Base-by-base conservation (phyloP, 1,140 invertebrate genomes). In the Drosophila grimshawi region DNA sequence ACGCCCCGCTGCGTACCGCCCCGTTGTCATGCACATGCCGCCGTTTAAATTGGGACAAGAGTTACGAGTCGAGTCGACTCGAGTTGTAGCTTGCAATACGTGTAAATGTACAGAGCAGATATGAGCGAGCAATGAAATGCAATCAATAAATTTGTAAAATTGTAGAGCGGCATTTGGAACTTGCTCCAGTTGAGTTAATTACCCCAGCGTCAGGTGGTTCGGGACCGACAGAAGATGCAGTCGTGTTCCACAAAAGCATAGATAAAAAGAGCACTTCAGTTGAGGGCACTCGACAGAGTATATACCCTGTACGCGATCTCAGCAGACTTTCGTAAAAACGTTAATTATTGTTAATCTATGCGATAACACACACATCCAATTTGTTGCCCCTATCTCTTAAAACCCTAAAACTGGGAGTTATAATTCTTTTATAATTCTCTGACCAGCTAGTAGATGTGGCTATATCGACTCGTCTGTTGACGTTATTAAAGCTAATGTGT, bases 131-230 rank as follows among this genome's bases (percentile, higher is more conserved):
- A 53, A 76, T 53, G 56, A 74, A 86, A 77, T 77, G 83, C 83
- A 88, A 88, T 88, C 82, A 86, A 86, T 86, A 79, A 78, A 69
- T 79, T 78, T 30, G 57, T 60, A 27, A 33, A 60, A 46, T 60
- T 46, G 30, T 73, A 11, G 55, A 53, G 69, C 11, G 49, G 45
- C 53, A 66, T 33, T 41, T 35, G 35, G 48, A 43, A 37, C 46
- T 30, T 4, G 39, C 53, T 43, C 55, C 27, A 30, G 39, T 6
- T 51, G 41, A 27, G 39, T 53, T 72, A 71, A 71, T 71, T 71
- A 49, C 68, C 37, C 30, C 29, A 45, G 33, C 69, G 53, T 59
- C 53, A 59, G 62, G 62, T 57, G 37, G 7, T 5, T n/a, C n/a
- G 35, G 6, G 5, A 6, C 46, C 41, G 46, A 6, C 5, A 41